These are phyloP conservation scores for Steinernema khuongi DNA, from an alignment of 1,140 invertebrate genomes.

Conservation along the genomic window DNA sequence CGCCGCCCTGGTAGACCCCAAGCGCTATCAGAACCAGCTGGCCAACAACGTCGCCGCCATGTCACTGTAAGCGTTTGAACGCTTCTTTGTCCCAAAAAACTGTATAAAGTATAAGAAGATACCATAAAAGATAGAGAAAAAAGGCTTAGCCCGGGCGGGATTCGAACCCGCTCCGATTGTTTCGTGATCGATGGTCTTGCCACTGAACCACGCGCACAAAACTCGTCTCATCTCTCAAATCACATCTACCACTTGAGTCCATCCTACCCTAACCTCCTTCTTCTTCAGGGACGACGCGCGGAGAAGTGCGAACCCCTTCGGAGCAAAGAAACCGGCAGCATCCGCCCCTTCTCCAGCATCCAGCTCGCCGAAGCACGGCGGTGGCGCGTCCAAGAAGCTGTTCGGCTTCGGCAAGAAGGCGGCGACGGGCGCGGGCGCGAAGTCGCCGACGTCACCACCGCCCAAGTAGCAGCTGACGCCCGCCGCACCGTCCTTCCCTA, in stretches of 20 bases:
- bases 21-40: conserved; percentile 49
- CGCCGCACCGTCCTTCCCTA: background rate
- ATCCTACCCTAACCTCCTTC: no score
- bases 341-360: background rate
- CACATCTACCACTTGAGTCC: no score
- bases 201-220: no score
- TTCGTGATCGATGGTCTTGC: no score
- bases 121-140: no score
- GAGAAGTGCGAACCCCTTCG: background rate
- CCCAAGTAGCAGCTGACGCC: background rate
- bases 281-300: background rate
- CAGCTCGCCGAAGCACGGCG: background rate
- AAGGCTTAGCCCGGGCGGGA: no score
- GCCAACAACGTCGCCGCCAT: conserved; percentile 35
- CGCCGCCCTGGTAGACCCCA: conserved; percentile 56
- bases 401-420: conserved; percentile 18
- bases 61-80: conserved; percentile 32
- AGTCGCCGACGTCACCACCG: conserved; percentile 16
- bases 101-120: no score
- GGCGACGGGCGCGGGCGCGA: background rate
- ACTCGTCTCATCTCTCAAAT: no score
- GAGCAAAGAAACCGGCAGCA: background rate
- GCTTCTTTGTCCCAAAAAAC: no score
- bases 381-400: background rate
- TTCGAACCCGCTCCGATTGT: no score